phyloP scores from a whole-genome alignment of 2,113 vertebrate species.

The Enhydra lutris region DNA sequence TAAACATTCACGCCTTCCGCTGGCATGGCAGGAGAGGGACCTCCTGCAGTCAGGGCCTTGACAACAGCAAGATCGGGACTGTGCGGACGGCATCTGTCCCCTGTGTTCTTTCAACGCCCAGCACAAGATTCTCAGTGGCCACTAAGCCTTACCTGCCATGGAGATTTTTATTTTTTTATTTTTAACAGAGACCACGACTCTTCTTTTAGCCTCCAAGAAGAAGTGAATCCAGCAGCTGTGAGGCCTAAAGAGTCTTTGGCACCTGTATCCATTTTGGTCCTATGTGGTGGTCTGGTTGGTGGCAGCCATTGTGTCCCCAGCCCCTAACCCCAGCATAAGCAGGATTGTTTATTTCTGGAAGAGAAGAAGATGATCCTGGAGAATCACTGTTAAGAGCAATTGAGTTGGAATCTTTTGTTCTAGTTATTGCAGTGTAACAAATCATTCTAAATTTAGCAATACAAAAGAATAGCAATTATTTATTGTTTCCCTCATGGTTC shows the following conservation, averaged over 20 bases:
- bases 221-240: background rate
- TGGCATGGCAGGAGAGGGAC: background rate
- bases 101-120: background rate
- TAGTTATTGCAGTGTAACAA: background rate
- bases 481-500: background rate
- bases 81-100: background rate
- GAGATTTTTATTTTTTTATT: background rate
- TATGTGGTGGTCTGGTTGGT: background rate
- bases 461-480: background rate
- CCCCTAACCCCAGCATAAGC: background rate
- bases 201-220: background rate
- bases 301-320: background rate
- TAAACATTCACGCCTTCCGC: background rate
- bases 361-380: background rate
- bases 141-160: background rate
- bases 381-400: background rate
- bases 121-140: background rate
- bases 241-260: background rate
- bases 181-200: background rate
- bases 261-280: background rate
- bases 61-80: background rate
- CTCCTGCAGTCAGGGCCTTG: background rate
- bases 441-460: background rate
- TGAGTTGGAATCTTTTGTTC: background rate
- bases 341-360: conserved; percentile 18